Percentiles rank a stretch among this genome's conserved stretches.
Evolutionary conservation across 1,140 invertebrate genomes (phyloP).

Genomic region (Cydia pomonella): DNA sequence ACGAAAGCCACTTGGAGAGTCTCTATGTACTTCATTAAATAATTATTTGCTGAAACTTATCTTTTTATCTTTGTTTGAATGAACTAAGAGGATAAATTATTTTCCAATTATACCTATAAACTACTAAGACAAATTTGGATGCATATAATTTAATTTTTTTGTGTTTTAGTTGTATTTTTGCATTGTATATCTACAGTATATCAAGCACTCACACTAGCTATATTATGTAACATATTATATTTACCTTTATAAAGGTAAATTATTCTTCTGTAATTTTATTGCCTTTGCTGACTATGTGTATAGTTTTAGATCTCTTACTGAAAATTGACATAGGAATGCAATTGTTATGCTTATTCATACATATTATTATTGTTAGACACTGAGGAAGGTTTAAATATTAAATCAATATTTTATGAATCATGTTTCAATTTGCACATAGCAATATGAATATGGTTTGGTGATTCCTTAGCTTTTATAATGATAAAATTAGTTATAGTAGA

Average conservation of each 20-base stretch:
- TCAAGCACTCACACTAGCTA: constrained; percentile 4
- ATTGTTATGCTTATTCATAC: constrained; percentile 22
- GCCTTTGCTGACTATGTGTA: constrained; percentile 11
- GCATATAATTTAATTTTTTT: constrained; percentile 9
- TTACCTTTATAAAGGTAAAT: constrained; percentile 26
- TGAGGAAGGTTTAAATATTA: constrained; percentile 17
- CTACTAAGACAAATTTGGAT: not conserved
- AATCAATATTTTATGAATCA: constrained; percentile 23
- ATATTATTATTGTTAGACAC: constrained; percentile 28
- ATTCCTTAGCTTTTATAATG: constrained; percentile 17
- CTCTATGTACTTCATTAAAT: constrained; percentile 69
- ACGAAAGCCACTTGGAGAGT: constrained; percentile 72
- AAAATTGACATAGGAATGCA: constrained; percentile 1
- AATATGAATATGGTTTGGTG: not conserved
- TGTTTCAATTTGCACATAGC: constrained; percentile 26
- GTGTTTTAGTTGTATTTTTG: constrained; percentile 11
- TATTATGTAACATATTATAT: constrained; percentile 29
- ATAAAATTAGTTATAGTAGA: constrained; percentile 3
- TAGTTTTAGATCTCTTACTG: constrained; percentile 17
- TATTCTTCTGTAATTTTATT: constrained; percentile 21
- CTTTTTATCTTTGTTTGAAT: constrained; percentile 6
- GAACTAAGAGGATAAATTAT: constrained; percentile 15
- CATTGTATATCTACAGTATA: constrained; percentile 14
- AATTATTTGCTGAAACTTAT: constrained; percentile 36
- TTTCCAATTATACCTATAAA: not conserved